Evolutionary conservation across 2,888 invertebrate genomes (phyloP), one percentile per base, ranked within the genome.

Genomic region (Hypselothyrea guttata): DNA sequence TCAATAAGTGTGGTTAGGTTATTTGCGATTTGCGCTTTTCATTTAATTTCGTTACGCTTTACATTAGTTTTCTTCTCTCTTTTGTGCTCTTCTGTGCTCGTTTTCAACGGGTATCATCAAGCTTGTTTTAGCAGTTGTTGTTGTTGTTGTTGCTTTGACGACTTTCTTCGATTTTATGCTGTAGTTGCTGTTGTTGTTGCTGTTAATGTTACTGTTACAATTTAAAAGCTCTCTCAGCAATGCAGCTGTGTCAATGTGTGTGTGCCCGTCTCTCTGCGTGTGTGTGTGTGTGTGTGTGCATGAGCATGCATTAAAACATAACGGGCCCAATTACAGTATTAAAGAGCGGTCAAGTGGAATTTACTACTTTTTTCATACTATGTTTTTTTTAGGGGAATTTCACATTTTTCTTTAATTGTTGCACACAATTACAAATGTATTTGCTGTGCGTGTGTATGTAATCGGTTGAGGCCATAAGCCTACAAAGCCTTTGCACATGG

Each of bases 261-360:
- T 44, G 13, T 37, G 18, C 42, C 34, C 16, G 41, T 22, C 18
- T 30, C 18, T n/a, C 16, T 30, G 35, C 34, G 40, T 51, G 16
- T 48, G 13, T 28, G 13, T 57, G 27, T 37, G 34, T 64, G 18
- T 60, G 42, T 57, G 64, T 45, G 55, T 56, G 64, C 55, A 61
- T 79, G 66, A 59, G 69, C 62, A 61, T 71, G 81, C 76, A 74
- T 70, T 76, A 72, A 81, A 84, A 85, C 82, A 76, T 81, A 81
- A 85, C 81, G 86, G 81, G 51, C 62, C 67, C 84, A 85, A 85
- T 85, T 81, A 81, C 84, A 64, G 81, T 75, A 75, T 68, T 68
- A 56, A 81, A 70, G 74, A 72, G 65, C 64, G 71, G 49, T 58
- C 57, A 63, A 55, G 69, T 60, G 72, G 79, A 79, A 75, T 84